A percentile compares a stretch with the other conserved stretches of the same genome.
These are phyloP conservation scores for Hemitrygon akajei DNA, from an alignment of 2,797 vertebrate species.

Conservation along the genomic window DNA sequence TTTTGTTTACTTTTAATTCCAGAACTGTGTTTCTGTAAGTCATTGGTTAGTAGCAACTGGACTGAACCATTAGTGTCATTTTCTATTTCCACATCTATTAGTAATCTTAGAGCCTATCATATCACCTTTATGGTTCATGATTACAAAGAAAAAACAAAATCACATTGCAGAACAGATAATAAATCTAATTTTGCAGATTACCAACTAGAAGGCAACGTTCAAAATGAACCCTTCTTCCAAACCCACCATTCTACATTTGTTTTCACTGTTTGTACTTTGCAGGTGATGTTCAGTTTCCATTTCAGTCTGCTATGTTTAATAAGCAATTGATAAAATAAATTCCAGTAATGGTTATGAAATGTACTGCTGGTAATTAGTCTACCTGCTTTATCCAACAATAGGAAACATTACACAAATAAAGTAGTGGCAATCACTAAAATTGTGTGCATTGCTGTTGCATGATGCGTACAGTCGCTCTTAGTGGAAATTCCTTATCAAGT, in stretches of 20 bases:
- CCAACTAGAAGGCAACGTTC: not conserved
- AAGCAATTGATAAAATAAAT: not conserved
- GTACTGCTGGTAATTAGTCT: not conserved
- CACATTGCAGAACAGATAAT: not conserved
- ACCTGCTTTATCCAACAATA: not conserved
- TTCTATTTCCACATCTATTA: not conserved
- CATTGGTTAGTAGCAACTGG: not conserved
- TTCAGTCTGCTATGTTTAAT: not conserved
- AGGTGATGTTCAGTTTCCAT: not conserved
- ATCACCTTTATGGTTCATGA: too few relatives aligned
- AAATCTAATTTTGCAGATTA: not conserved
- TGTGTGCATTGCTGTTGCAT: not conserved
- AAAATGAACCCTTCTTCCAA: not conserved
- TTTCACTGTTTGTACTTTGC: not conserved
- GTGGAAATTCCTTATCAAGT: not conserved
- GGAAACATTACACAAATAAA: not conserved
- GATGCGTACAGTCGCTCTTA: not conserved
- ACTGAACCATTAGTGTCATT: not conserved
- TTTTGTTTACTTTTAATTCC: not conserved
- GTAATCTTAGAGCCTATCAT: not conserved
- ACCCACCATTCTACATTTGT: not conserved
- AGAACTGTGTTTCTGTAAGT: not conserved
- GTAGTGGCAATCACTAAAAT: not conserved
- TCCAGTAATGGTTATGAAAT: not conserved
- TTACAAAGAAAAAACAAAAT: not conserved